Base-by-base conservation (phyloP, 2,113 vertebrate genomes). In the Dipodomys merriami region DNA sequence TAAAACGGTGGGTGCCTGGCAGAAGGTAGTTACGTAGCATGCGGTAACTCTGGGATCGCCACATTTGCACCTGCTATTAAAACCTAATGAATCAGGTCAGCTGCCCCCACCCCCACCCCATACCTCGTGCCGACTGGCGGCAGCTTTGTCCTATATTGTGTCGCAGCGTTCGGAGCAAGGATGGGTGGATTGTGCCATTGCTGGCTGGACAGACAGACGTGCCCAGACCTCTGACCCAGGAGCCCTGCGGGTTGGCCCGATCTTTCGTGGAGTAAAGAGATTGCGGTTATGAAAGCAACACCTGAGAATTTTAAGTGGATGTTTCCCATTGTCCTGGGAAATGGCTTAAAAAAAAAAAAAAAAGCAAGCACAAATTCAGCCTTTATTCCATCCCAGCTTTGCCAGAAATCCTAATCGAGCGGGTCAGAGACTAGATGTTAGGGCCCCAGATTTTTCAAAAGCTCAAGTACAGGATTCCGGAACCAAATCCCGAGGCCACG, bases 21-120 rank as follows among this genome's bases (percentile, higher is more conserved):
- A 12, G 84, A 67, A 71, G 13, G 67, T 73, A 72, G 62, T 13
- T 57, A 60, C 53, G 44, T 20, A 65, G 46, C 90, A 60, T n/a
- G 1, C 9, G 76, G 7, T 0, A 33, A 49, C 68, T 83, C 89
- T n/a, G 16, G 4, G 25, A 67, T 23, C 49, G 30, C 39, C 11
- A 39, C 30, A 72, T 97, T 84, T 97, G 96, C 97, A 98, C 98
- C 97, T 98, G 98, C 88, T 96, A 16, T 90, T 94, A 91, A 96
- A 95, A 39, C 15, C 92, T 91, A 88, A 87, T 80, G 95, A 95
- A 85, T 81, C 39, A 30, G 46, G 30, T 6, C 30, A 83, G 25
- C 49, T 10, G 53, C 53, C 53, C 12, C 49, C 49, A 12, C 49
- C 12, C 8, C 49, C 49, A 49, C 8, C 49, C 49, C 8, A 49